A percentile compares a stretch with the other conserved stretches of the same genome.
phyloP scores from a whole-genome alignment of 2,113 vertebrate genomes.

The Zosterops japonicus region DNA sequence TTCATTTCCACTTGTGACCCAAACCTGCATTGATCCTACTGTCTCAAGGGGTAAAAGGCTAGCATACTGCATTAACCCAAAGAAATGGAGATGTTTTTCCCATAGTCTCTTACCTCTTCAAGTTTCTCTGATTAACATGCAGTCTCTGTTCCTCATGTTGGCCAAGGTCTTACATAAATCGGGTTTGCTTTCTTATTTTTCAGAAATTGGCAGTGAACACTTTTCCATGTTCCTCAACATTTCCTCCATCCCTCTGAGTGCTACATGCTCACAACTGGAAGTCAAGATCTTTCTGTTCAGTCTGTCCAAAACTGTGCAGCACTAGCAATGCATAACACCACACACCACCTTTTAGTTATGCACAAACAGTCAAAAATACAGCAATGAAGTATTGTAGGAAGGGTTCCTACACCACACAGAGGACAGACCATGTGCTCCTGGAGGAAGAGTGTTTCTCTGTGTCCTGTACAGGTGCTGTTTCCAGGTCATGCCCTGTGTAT shows the following conservation, averaged over 20 bases:
- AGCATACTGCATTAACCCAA: neutral
- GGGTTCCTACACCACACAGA: neutral
- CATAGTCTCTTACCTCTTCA: neutral
- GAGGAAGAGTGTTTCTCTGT: neutral
- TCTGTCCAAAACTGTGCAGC: neutral
- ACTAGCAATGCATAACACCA: neutral
- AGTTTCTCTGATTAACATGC: neutral
- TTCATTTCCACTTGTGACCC: neutral
- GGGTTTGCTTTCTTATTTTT: neutral
- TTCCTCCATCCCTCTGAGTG: neutral
- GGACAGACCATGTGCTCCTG: neutral
- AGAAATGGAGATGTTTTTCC: neutral
- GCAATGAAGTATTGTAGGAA: neutral
- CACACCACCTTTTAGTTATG: neutral
- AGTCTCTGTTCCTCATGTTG: neutral
- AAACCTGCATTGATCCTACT: slow-evolving; percentile 10
- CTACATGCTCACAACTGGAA: neutral
- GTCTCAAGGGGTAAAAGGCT: neutral
- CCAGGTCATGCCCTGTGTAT: neutral
- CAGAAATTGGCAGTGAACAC: neutral
- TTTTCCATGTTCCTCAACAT: neutral
- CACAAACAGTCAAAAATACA: neutral
- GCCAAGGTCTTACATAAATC: neutral
- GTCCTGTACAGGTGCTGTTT: neutral
- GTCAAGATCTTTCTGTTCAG: neutral